Evolutionary conservation across 2,888 invertebrate species (phyloP).

Genomic region (Trissolcus japonicus): DNA sequence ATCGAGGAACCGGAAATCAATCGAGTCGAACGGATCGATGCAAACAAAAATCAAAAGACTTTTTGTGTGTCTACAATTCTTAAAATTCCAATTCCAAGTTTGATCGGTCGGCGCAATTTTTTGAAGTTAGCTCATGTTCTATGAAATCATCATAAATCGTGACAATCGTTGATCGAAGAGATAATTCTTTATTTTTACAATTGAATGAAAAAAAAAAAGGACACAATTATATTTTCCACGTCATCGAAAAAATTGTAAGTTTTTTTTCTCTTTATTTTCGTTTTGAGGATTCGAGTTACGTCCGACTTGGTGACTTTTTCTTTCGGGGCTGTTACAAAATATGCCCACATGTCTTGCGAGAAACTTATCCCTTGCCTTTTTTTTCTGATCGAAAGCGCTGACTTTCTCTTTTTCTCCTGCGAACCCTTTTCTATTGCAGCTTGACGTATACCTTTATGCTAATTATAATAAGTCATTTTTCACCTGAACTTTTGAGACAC

Average conservation of each 20-base stretch:
- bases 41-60: neutral
- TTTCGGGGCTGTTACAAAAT: constrained; percentile 2
- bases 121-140: neutral
- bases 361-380: constrained; percentile 13
- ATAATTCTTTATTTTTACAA: no score
- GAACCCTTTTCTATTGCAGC: constrained; percentile 12
- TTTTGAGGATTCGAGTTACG: no score
- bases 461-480: constrained; percentile 8
- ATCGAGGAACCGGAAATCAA: constrained; percentile 28
- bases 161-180: neutral
- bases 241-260: neutral
- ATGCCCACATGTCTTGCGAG: neutral
- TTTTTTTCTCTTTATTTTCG: neutral
- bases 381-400: constrained; percentile 22
- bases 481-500: no score
- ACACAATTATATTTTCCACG: neutral
- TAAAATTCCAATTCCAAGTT: constrained; percentile 8
- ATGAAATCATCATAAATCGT: constrained; percentile 33
- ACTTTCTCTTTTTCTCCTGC: constrained; percentile 35
- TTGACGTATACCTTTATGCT: neutral
- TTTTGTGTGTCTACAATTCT: neutral
- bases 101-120: neutral
- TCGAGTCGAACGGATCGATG: neutral
- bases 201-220: neutral
- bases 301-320: neutral